Base-by-base conservation (phyloP, 2,888 invertebrate species). In the Mythimna lalbum region DNA sequence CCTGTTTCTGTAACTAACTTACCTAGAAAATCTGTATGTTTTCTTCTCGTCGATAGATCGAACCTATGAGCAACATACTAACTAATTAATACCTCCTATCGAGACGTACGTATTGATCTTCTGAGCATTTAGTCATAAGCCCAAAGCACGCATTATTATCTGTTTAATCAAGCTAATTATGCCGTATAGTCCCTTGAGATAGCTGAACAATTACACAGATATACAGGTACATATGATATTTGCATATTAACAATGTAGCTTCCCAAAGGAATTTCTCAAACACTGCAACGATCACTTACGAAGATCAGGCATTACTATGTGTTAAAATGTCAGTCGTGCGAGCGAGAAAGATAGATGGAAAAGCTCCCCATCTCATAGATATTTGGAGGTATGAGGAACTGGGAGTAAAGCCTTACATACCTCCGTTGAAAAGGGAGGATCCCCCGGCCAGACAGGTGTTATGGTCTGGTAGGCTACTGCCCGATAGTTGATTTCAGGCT, bases 161-260 rank as follows among this genome's bases (percentile, higher is more conserved):
- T 36, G 76, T 63, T 73, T 73, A 79, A 73, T 63, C 49, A 74
- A 56, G 67, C 47, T 63, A 67, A 79, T 68, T 61, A 52, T 61
- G 10, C 43, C 43, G 27, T 73, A 31, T 49, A 56, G 49, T 63
- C 70, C 17, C 60, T 6, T 17, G 74, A 67, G 80, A 66, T 57
- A 39, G 14, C 27, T 55, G 12, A 52, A 60, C 27, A 47, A 27
- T 63, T 56, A 60, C 60, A 63, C 53, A 60, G 33, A 43, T 62
- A 52, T 7, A 60, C 53, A 63, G 23, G 43, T 62, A 47, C 12
- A 63, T n/a, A 27, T 70, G 39, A 50, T 31, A 63, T 52, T 27
- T 77, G 60, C 59, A 65, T 63, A 65, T 65, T 62, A 47, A 43
- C 5, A 17, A 43, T 33, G 12, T 12, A 21, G 33, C 2, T 12